Evolutionary conservation across 2,888 invertebrate species (phyloP).

Genomic region (Xylocampa areola): DNA sequence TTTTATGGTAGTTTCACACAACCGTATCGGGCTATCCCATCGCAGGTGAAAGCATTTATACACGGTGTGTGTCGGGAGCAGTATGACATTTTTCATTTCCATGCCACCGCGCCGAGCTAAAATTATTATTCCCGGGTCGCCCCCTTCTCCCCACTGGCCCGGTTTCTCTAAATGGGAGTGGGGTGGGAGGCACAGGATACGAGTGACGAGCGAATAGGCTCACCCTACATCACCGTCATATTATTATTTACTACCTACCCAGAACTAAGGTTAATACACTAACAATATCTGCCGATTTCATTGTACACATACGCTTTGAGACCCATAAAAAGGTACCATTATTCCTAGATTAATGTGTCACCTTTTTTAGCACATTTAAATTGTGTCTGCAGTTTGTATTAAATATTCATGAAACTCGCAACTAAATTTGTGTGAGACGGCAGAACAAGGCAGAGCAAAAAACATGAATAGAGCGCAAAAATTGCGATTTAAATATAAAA

Average conservation of each 20-base stretch:
- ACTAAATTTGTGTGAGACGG: slow-evolving; percentile 28
- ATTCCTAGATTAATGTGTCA: background rate
- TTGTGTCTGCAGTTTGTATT: slow-evolving; percentile 20
- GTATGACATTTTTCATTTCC: slow-evolving; percentile 77
- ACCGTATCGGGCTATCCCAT: slow-evolving; percentile 56
- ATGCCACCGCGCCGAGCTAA: slow-evolving; percentile 71
- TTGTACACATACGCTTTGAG: slow-evolving; percentile 8
- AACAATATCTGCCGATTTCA: slow-evolving; percentile 4
- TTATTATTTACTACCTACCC: slow-evolving; percentile 32
- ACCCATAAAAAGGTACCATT: slow-evolving; percentile 11
- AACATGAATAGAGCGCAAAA: slow-evolving; percentile 23
- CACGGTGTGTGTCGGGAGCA: slow-evolving; percentile 57
- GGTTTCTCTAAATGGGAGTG: slow-evolving; percentile 60
- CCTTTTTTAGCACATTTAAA: slow-evolving; percentile 25
- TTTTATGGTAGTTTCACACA: slow-evolving; percentile 59
- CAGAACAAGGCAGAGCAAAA: slow-evolving; percentile 35
- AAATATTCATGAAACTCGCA: slow-evolving; percentile 41
- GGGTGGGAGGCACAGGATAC: slow-evolving; percentile 56
- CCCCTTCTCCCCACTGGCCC: slow-evolving; percentile 59
- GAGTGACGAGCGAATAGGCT: slow-evolving; percentile 62
- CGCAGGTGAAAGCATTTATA: slow-evolving; percentile 63
- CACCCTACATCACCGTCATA: slow-evolving; percentile 33
- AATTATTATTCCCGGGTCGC: slow-evolving; percentile 74
- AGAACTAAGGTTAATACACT: slow-evolving; percentile 39
- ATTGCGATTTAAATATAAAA: slow-evolving; percentile 25